Evolutionary conservation across 1,140 invertebrate species (phyloP), one percentile per base, ranked within the genome.

Genomic region (Halesus radiatus): DNA sequence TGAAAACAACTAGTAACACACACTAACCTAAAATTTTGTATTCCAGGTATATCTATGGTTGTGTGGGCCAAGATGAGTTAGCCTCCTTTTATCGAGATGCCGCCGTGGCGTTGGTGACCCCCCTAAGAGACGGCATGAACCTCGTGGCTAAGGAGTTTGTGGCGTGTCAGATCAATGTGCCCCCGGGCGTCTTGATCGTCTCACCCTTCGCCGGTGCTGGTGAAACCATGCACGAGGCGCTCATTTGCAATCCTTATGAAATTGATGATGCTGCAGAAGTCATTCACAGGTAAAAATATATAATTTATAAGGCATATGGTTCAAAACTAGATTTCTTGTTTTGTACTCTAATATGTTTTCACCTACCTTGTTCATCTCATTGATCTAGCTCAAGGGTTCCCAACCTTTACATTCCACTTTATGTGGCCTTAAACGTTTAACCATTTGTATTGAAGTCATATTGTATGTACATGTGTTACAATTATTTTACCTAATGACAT

Each of bases 141-240:
- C 90, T 98, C 58, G 96, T 98, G 0, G 96, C 96, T 5, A 98
- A 98, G 87, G 96, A 98, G 87, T 98, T 96, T 85, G 96, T 97
- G 2, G 96, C 96, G 5, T 97, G 96, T 85, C 96, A 97, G 87
- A 97, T 97, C 8, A 96, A 96, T 81, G 92, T 92, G 15, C 93
- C 95, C 0, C 95, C 96, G 0, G 96, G 96, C 7, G 96, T 98
- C 0, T 87, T 98, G 5, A 95, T 98, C 58, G 92, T 98, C 3
- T 97, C 96, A 1, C 96, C 96, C 0, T 97, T 98, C 87, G 96
- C 96, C 77, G 96, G 96, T 2, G 96, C 96, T 20, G 95, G 95
- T 0, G 95, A 96, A 86, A 96, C 95, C 90, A 97, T 97, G 96
- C 95, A 96, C 87, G 96, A 97, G 87, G 95, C 95, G 10, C 89